These are phyloP conservation scores for Mnemiopsis leidyi DNA, from an alignment of 37 sponge, comb jelly and placozoan species.

Conservation along the genomic window DNA sequence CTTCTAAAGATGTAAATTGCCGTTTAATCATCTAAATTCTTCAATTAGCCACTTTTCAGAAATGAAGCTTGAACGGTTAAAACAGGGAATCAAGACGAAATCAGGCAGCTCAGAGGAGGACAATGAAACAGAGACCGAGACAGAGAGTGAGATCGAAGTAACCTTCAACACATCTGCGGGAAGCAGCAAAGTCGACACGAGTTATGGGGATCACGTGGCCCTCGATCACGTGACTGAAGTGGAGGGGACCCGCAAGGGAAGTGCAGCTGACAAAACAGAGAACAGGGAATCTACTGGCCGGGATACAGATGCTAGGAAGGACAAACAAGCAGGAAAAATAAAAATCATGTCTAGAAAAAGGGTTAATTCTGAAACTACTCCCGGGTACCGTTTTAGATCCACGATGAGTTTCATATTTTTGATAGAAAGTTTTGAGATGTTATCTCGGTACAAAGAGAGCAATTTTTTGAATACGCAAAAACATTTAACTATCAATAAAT, in stretches of 20 bases:
- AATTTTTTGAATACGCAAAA: no score
- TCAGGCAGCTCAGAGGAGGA: not conserved
- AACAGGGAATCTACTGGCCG: not conserved
- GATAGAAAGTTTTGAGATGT: no score
- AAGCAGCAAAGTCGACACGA: not conserved
- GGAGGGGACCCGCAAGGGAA: not conserved
- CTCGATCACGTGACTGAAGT: not conserved
- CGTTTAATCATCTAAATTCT: no score
- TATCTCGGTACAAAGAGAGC: no score
- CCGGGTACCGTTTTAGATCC: no score
- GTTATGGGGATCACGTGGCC: not conserved
- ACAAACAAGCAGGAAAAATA: not conserved
- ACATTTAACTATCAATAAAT: not conserved
- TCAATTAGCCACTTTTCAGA: conserved; percentile 6
- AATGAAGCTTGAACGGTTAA: conserved; percentile 18
- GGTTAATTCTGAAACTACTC: not conserved
- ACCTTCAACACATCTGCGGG: not conserved
- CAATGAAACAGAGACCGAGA: not conserved
- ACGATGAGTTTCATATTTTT: no score
- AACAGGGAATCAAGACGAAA: not conserved
- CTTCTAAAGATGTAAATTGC: no score
- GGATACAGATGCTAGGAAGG: not conserved
- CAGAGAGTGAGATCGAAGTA: conserved; percentile 14
- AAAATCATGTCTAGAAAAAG: not conserved
- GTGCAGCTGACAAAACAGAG: not conserved